Evolutionary conservation across 1,140 invertebrate genomes (phyloP), one percentile per base, ranked within the genome.

Genomic region (Frieseomelitta varia): DNA sequence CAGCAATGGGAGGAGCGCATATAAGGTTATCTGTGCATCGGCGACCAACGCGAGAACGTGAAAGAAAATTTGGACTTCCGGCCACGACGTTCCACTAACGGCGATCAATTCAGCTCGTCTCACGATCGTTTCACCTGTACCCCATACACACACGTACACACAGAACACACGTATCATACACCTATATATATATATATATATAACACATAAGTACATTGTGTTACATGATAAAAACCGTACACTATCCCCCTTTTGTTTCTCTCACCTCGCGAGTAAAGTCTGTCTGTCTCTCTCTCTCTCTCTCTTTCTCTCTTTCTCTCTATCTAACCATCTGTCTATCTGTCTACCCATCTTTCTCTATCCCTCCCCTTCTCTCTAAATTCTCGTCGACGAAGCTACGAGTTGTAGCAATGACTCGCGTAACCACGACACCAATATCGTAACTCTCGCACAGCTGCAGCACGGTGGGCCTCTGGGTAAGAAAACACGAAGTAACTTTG

Each of bases 391-490:
- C 81, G 78, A 74, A 83, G 85, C 86, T 80, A 47, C 72, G 53
- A 65, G 78, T 53, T 71, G 78, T 39, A 89, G 79, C 79, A 81
- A 86, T 61, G 75, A 65, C 81, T 69, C 82, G 85, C 79, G 79
- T 78, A 90, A 90, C 85, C 88, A 75, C 88, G 82, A 90, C 84
- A 90, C 65, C 87, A 71, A 88, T 91, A 89, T 89, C 85, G 88
- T 88, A 85, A 89, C 84, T 91, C 79, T 89, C 68, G 86, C 81
- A 83, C 89, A 90, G 89, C 89, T 88, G 90, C 87, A 78, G 81
- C 85, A 90, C 88, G 89, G 85, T 91, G 92, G 90, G 92, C 81
- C 92, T 93, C 92, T 90, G 87, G 88, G 85, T 90, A 90, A 89
- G 90, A 92, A 86, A 91, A 91, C 84, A 91, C 84, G 80, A 74